phyloP scores from a whole-genome alignment of 2,113 vertebrate species.

The Malurus cyaneus region DNA sequence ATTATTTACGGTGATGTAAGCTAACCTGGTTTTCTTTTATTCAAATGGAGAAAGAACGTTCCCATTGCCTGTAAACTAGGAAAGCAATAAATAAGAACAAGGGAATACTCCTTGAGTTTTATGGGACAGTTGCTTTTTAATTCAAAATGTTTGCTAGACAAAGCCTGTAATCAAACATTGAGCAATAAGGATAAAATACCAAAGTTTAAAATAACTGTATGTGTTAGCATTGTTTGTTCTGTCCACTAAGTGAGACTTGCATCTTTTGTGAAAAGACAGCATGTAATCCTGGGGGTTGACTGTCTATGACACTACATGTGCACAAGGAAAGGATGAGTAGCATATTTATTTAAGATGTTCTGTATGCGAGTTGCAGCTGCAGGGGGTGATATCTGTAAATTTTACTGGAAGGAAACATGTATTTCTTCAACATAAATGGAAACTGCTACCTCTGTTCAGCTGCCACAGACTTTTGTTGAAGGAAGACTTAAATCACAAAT shows the following conservation, averaged over 20 bases:
- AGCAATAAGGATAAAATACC: not conserved
- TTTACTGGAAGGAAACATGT: not conserved
- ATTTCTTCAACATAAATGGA: not conserved
- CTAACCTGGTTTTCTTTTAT: not conserved
- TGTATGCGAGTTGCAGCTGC: not conserved
- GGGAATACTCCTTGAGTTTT: not conserved
- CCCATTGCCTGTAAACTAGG: not conserved
- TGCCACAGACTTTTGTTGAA: not conserved
- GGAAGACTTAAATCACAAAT: not conserved
- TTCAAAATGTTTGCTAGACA: not conserved
- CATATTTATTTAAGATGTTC: not conserved
- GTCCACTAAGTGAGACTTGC: not conserved
- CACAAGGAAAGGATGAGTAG: not conserved
- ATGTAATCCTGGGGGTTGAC: not conserved
- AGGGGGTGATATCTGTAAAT: rapidly evolving
- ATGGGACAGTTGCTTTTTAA: not conserved
- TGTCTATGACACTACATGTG: not conserved
- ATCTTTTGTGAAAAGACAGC: not conserved
- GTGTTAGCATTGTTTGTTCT: not conserved
- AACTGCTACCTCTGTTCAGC: not conserved
- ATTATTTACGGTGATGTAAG: not conserved
- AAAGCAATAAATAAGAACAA: not conserved
- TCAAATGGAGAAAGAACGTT: not conserved
- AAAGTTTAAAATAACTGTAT: not conserved
- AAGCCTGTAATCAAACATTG: not conserved